phyloP scores from a whole-genome alignment of 2,113 vertebrate genomes.

The Tyrannus savana region DNA sequence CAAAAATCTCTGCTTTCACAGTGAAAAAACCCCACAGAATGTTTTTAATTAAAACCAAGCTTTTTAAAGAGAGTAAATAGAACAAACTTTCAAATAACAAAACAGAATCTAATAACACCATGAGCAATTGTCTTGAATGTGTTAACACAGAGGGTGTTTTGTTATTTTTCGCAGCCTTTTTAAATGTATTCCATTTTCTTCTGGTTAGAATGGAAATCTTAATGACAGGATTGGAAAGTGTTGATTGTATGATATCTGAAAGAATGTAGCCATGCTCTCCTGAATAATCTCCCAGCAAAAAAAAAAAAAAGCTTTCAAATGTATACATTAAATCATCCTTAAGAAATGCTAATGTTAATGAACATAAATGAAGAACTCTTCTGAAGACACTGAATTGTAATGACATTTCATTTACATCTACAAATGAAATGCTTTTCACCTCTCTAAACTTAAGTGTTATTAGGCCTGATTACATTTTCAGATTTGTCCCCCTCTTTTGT shows the following conservation, averaged over 20 bases:
- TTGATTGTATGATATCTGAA: background rate
- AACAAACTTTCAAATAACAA: background rate
- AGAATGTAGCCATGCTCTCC: background rate
- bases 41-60: background rate
- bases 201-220: constrained; percentile 6
- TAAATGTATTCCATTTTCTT: background rate
- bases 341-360: constrained; percentile 23
- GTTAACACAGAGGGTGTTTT: background rate
- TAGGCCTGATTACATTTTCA: background rate
- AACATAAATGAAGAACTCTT: background rate
- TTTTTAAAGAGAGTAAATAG: background rate
- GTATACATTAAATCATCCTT: constrained; percentile 5
- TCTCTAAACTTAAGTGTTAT: constrained; percentile 21
- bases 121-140: background rate
- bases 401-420: constrained; percentile 31
- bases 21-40: background rate
- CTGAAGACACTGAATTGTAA: background rate
- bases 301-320: background rate
- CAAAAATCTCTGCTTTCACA: background rate
- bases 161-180: background rate
- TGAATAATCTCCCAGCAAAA: background rate
- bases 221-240: background rate
- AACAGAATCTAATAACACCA: background rate
- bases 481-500: background rate
- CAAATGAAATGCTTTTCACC: constrained; percentile 23